A percentile compares a stretch with the other conserved stretches of the same genome.
Evolutionary conservation across 2,113 vertebrate genomes (phyloP).

Genomic region (Perccottus glenii): DNA sequence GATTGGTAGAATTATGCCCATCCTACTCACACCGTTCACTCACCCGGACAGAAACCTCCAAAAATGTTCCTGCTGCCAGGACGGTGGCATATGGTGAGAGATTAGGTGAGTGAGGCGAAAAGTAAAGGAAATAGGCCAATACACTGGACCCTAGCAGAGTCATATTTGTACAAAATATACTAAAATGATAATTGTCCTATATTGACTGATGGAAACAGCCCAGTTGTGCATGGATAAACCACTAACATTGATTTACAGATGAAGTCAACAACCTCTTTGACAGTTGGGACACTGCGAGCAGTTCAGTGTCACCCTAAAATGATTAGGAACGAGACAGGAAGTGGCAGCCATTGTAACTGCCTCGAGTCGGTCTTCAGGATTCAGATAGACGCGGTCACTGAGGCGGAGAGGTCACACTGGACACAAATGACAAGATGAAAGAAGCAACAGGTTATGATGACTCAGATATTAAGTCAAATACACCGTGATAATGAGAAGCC

Average conservation of each 20-base stretch:
- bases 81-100: too few relatives aligned
- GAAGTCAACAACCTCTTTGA: constrained; percentile 12
- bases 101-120: too few relatives aligned
- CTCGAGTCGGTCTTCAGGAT: constrained; percentile 24
- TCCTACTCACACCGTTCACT: too few relatives aligned
- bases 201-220: background rate
- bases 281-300: constrained; percentile 10
- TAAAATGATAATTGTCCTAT: too few relatives aligned
- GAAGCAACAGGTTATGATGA: constrained; percentile 12
- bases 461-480: constrained; percentile 18
- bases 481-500: constrained; percentile 9
- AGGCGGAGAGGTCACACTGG: constrained; percentile 21
- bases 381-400: constrained; percentile 32
- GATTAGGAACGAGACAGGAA: constrained; percentile 7
- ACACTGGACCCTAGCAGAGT: too few relatives aligned
- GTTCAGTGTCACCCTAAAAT: constrained; percentile 24
- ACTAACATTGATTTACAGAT: background rate
- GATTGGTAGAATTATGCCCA: too few relatives aligned
- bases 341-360: constrained; percentile 15
- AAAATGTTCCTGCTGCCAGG: too few relatives aligned
- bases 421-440: constrained; percentile 11
- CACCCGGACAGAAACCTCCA: too few relatives aligned
- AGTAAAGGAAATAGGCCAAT: too few relatives aligned
- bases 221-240: background rate
- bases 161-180: too few relatives aligned